These are phyloP conservation scores for Drosophila setifemur DNA, from an alignment of 1,140 invertebrate species.

Conservation along the genomic window DNA sequence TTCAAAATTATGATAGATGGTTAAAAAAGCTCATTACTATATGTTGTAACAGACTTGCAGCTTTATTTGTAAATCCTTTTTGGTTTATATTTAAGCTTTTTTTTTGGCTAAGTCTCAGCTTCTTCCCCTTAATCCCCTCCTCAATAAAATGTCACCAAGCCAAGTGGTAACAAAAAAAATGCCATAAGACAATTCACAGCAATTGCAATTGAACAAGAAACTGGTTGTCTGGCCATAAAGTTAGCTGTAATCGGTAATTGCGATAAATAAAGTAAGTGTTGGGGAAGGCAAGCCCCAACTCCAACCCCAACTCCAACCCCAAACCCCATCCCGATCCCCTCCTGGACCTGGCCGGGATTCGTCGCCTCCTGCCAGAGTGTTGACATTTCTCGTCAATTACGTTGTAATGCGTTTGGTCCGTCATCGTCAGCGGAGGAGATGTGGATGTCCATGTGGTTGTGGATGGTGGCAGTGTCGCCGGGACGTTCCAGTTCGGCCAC, in stretches of 20 bases:
- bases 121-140: too few relatives aligned
- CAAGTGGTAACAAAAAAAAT: conserved; percentile 41
- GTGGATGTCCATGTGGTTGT: background rate
- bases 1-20: too few relatives aligned
- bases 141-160: conserved; percentile 51
- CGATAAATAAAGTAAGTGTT: conserved; percentile 54
- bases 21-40: too few relatives aligned
- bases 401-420: conserved; percentile 68
- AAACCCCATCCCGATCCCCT: background rate
- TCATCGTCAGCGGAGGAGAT: background rate
- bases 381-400: conserved; percentile 80
- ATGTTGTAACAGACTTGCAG: too few relatives aligned
- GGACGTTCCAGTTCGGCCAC: conserved; percentile 50
- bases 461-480: background rate
- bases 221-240: conserved; percentile 38
- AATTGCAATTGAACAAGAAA: conserved; percentile 48
- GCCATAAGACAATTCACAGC: conserved; percentile 49
- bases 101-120: too few relatives aligned
- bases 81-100: too few relatives aligned
- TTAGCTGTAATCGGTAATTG: conserved; percentile 69
- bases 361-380: conserved; percentile 48
- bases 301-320: too few relatives aligned
- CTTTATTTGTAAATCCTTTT: too few relatives aligned
- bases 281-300: too few relatives aligned
- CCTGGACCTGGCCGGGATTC: background rate